Base-by-base conservation (phyloP, 2,797 vertebrate genomes). In the Meda fulgida region DNA sequence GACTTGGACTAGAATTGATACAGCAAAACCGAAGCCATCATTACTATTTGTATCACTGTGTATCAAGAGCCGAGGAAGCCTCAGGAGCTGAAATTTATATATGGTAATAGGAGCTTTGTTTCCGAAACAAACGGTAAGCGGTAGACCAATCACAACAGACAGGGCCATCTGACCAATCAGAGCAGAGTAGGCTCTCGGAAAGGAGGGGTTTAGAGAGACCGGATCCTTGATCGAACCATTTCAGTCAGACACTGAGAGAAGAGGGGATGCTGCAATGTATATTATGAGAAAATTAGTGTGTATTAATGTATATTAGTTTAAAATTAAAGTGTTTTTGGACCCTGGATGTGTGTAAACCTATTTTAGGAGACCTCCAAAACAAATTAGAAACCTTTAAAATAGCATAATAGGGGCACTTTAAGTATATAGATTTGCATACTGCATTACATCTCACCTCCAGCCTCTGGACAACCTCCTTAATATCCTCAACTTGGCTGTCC, bases 401-500 rank as follows among this genome's bases (percentile, higher is more conserved):
- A n/a, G 23, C 58, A 29, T 63, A 6, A 63, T 29, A 29, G 26
- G 26, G 26, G 6, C 26, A 63, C 26, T 63, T 63, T 31, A 29
- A 63, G 60, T 7, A 63, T 63, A 29, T 7, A 60, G 58, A 13
- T 29, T 29, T 63, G 58, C 5, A 19, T 11, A 29, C 16, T 40
- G 11, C 3, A 55, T 76, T 76, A 26, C 10, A 53, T 51, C 91
- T 89, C 89, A 98, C 97, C 97, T 98, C 97, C 46, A 98, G 94
- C 86, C 97, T 94, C 84, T 96, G 95, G 88, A 98, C 96, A 85
- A 98, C 95, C 88, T 97, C 97, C 31, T 93, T 94, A 75, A 98
- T 95, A 7, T 97, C 97, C 13, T 97, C 95, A 0, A 91, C 92
- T 58, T 96, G 95, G 81, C 40, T 92, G 53, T 96, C 96, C 70